Percentiles rank a stretch among this genome's conserved stretches.
Evolutionary conservation across 2,113 vertebrate species (phyloP).

Genomic region (Otus sunia): DNA sequence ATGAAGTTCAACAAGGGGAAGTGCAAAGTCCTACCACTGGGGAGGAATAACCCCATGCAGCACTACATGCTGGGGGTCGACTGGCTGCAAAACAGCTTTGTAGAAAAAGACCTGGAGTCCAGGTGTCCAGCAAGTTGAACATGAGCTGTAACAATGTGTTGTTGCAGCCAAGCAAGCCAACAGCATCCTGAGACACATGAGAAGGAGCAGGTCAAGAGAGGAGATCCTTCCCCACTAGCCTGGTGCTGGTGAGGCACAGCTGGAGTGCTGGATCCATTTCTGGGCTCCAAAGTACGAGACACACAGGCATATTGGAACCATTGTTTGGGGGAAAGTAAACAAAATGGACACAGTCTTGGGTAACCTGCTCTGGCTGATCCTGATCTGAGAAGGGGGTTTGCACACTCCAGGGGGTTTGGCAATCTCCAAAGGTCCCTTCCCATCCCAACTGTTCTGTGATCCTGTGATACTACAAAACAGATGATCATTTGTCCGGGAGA

Average conservation of each 20-base stretch:
- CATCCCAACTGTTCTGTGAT: neutral
- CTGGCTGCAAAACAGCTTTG: neutral
- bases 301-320: accelerated
- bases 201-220: neutral
- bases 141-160: neutral
- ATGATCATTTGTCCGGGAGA: neutral
- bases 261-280: neutral
- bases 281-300: neutral
- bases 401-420: no score
- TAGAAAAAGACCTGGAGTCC: no score
- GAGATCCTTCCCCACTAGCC: accelerated
- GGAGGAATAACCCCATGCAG: neutral
- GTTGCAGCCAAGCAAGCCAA: neutral
- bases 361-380: neutral
- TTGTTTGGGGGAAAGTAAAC: neutral
- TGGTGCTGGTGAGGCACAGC: neutral
- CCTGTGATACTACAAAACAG: neutral
- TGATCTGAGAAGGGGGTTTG: neutral
- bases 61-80: no score
- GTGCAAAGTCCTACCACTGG: neutral
- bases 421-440: neutral
- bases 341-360: neutral
- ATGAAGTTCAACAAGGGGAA: neutral
- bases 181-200: neutral
- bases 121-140: neutral